Percentiles rank a stretch among this genome's conserved stretches.
Evolutionary conservation across 2,888 invertebrate species (phyloP).

Genomic region (Drosophila melanosoma): DNA sequence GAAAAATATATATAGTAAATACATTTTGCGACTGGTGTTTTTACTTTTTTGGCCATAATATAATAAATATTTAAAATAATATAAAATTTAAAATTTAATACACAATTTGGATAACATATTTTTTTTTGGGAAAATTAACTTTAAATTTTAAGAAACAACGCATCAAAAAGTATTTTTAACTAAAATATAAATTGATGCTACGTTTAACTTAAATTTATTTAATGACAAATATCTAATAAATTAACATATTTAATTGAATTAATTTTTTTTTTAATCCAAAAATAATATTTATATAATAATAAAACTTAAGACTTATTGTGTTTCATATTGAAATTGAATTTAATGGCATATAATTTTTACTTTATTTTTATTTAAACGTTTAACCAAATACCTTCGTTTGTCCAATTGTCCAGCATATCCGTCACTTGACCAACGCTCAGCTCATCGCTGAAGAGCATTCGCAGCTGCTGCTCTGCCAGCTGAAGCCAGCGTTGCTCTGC

Average conservation of each 20-base stretch:
- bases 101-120: not conserved
- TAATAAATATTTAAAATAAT: not conserved
- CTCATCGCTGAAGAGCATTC: conserved; percentile 53
- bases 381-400: conserved; percentile 59
- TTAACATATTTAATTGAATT: not conserved
- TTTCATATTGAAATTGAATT: not conserved
- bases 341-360: not conserved
- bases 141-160: not conserved
- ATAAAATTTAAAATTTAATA: not conserved
- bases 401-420: conserved; percentile 48
- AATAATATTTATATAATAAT: not conserved
- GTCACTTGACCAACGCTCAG: conserved; percentile 33
- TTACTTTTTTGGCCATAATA: not conserved
- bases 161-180: too few species aligned
- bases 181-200: too few species aligned
- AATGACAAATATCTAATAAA: not conserved
- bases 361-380: not conserved
- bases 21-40: not conserved
- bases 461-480: conserved; percentile 50
- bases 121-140: not conserved
- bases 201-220: not conserved
- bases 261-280: not conserved
- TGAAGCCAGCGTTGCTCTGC: conserved; percentile 21
- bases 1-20: not conserved
- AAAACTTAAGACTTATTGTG: rapidly evolving